Conservation (phyloP, 2,113 vertebrate species). For the Malurus elegans region DNA sequence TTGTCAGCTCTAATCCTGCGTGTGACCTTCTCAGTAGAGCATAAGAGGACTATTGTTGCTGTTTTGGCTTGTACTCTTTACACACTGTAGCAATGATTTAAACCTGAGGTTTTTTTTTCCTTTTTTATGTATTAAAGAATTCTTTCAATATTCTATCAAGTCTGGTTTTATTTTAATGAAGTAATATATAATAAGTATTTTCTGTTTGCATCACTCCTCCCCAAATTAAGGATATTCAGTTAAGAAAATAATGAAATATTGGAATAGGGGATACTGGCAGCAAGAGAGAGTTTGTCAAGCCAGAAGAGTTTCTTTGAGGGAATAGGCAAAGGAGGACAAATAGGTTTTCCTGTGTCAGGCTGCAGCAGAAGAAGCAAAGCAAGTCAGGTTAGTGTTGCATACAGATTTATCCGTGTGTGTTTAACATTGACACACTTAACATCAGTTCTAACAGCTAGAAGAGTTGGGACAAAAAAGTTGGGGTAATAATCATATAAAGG, state of each 20-base stretch:
- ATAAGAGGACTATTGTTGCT: neutral
- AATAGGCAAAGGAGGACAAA: neutral
- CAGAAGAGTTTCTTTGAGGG: neutral
- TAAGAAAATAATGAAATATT: neutral
- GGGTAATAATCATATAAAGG: neutral
- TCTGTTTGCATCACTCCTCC: neutral
- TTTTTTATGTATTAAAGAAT: neutral
- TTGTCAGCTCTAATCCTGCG: conserved; percentile 5
- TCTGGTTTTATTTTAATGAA: neutral
- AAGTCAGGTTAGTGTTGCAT: neutral
- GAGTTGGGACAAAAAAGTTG: neutral
- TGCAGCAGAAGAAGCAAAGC: neutral
- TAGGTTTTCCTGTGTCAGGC: neutral
- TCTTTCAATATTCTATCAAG: neutral
- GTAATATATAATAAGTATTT: neutral
- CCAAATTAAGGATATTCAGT: neutral
- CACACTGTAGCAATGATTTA: neutral
- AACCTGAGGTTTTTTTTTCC: neutral
- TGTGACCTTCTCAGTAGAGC: neutral
- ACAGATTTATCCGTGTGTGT: neutral
- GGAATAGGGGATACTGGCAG: neutral
- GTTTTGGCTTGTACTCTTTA: neutral
- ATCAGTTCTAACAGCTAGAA: neutral
- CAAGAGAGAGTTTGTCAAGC: neutral
- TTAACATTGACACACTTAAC: neutral